Base-by-base conservation (phyloP, 2,888 invertebrate species). In the Cosmia trapezina region DNA sequence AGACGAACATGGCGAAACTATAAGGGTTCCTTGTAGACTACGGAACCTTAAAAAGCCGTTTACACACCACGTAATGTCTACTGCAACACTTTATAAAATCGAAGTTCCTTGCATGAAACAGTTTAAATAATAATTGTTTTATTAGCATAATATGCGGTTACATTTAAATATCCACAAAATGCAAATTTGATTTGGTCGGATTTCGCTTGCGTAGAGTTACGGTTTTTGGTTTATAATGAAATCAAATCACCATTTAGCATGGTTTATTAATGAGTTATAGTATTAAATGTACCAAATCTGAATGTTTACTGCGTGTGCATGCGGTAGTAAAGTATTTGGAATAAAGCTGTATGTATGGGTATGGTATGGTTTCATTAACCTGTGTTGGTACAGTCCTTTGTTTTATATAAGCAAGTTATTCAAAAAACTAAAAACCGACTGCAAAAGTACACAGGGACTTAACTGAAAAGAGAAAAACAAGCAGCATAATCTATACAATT, bases 151-250 rank as follows among this genome's bases (percentile, higher is more conserved):
- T 84, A 76, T 84, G 82, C 74, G 82, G 79, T 80, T 74, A 83
- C 76, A 78, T 83, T 87, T 81, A 83, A 88, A 86, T 88, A 86
- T 88, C 83, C 83, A 87, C 85, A 76, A 85, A 89, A 90, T 87
- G 86, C 73, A 88, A 89, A 90, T 88, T 86, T 85, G 74, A 76
- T 84, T 84, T 85, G 77, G 83, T 86, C 66, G 81, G 84, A 86
- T 89, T 87, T 86, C 84, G 83, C 84, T 87, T 86, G 86, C 81
- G 85, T 80, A 72, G 78, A 86, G 82, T 86, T 85, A 86, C 79
- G 78, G 85, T 67, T 87, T 88, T 88, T 86, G 85, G 86, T 82
- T 80, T 83, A 84, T 86, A 86, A 89, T 89, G 82, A 86, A 88
- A 89, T 89, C 83, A 88, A 87, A 87, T 88, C 80, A 78, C 76